phyloP scores from a whole-genome alignment of 2,888 invertebrate genomes.

The Hirtodrosophila trivittata region DNA sequence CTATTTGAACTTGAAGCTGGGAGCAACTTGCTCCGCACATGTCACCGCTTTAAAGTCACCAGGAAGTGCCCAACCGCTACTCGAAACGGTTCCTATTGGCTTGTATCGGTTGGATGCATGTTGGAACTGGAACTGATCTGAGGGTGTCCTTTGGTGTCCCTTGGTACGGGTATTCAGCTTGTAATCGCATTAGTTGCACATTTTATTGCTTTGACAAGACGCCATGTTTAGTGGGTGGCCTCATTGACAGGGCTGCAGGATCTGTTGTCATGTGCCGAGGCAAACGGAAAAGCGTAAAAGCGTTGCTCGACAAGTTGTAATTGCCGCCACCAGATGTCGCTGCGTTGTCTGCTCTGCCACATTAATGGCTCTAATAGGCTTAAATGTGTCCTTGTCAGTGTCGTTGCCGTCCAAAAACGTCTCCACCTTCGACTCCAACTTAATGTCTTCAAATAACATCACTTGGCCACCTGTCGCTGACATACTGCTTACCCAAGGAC shows the following conservation, averaged over 20 bases:
- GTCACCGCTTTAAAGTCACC: neutral
- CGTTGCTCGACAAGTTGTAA: conserved; percentile 40
- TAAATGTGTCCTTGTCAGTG: conserved; percentile 20
- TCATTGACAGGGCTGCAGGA: conserved; percentile 22
- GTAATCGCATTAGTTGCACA: conserved; percentile 77
- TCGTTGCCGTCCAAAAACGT: neutral
- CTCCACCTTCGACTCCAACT: too few relatives aligned
- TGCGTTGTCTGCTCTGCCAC: conserved; percentile 9
- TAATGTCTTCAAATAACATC: too few relatives aligned
- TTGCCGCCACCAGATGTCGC: conserved; percentile 42
- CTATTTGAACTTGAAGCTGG: neutral
- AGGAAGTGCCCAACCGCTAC: too few relatives aligned
- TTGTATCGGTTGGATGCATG: too few relatives aligned
- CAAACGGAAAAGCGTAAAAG: conserved; percentile 41
- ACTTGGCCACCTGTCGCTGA: neutral
- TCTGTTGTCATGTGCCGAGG: conserved; percentile 36
- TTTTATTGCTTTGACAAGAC: conserved; percentile 60
- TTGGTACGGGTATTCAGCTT: conserved; percentile 26
- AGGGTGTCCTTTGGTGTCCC: too few relatives aligned
- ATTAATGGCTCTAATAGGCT: conserved; percentile 53
- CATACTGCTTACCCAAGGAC: neutral
- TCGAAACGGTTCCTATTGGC: neutral
- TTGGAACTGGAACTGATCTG: too few relatives aligned
- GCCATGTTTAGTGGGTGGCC: conserved; percentile 11
- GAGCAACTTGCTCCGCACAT: conserved; percentile 5